Percentiles rank a stretch among this genome's conserved stretches.
phyloP scores from a whole-genome alignment of 2,797 vertebrate genomes.

The Spatula versicolor region DNA sequence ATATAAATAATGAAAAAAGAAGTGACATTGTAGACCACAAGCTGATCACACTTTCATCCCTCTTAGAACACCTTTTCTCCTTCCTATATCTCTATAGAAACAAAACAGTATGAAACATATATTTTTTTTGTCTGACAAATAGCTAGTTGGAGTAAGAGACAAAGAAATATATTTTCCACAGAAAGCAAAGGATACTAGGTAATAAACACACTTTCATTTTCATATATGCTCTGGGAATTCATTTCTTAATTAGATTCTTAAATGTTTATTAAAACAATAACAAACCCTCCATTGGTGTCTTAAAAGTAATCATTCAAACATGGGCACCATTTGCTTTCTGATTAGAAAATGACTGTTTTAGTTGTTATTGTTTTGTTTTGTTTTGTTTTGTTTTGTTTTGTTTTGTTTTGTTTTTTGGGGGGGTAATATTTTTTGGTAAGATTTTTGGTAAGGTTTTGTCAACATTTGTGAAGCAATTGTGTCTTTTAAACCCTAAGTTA shows the following conservation, averaged over 20 bases:
- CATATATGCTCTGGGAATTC: not conserved
- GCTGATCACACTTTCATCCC: not conserved
- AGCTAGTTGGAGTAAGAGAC: not conserved
- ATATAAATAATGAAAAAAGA: not conserved
- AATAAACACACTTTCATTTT: not conserved
- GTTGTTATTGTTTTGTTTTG: too few relatives aligned
- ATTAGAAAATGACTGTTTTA: not conserved
- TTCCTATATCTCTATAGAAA: not conserved
- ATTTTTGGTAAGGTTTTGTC: not conserved
- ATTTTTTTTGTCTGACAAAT: not conserved
- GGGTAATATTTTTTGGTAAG: too few relatives aligned
- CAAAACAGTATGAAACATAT: not conserved
- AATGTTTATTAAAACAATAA: not conserved
- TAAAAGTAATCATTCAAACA: not conserved
- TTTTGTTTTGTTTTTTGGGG: too few relatives aligned
- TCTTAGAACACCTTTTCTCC: not conserved
- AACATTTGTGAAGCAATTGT: not conserved
- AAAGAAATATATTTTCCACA: not conserved
- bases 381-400: too few relatives aligned
- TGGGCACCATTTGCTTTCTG: not conserved
- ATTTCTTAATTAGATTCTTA: not conserved
- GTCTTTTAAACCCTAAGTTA: not conserved
- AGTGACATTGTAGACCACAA: not conserved
- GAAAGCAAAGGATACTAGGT: not conserved
- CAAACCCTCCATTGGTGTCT: not conserved